These are phyloP conservation scores for Orius insidiosus DNA, from an alignment of 1,140 invertebrate genomes.

Conservation along the genomic window DNA sequence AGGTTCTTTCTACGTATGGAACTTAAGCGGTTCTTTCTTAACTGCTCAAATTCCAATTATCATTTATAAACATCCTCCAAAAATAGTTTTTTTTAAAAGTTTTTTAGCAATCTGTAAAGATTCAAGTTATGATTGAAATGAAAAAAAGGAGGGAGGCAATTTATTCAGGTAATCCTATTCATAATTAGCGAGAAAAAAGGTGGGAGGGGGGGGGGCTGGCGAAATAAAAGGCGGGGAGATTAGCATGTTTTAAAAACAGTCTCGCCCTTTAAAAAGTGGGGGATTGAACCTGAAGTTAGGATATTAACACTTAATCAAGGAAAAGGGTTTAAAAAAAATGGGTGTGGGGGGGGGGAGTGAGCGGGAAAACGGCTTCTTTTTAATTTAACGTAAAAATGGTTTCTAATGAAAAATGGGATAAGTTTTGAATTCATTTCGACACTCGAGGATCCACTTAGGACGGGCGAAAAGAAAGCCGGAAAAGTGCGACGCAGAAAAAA, in stretches of 20 bases:
- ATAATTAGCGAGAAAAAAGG: neutral
- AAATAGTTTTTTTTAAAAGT: too few species aligned
- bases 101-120: too few species aligned
- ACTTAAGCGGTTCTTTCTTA: too few species aligned
- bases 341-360: neutral
- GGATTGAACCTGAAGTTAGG: too few species aligned
- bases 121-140: too few species aligned
- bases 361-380: neutral
- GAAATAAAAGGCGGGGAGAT: constrained; percentile 2
- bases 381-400: constrained; percentile 8
- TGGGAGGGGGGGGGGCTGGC: too few species aligned
- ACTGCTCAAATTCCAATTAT: too few species aligned
- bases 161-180: constrained; percentile 3
- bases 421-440: constrained; percentile 7
- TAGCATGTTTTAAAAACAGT: constrained; percentile 2
- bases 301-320: constrained; percentile 8
- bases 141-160: too few species aligned
- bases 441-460: neutral
- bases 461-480: neutral
- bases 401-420: constrained; percentile 5
- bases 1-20: too few species aligned
- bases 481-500: neutral
- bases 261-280: neutral
- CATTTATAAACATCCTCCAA: too few species aligned
- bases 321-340: neutral